A percentile compares a stretch with the other conserved stretches of the same genome.
Evolutionary conservation across 2,113 vertebrate genomes (phyloP).

Genomic region (Sylvietta virens): DNA sequence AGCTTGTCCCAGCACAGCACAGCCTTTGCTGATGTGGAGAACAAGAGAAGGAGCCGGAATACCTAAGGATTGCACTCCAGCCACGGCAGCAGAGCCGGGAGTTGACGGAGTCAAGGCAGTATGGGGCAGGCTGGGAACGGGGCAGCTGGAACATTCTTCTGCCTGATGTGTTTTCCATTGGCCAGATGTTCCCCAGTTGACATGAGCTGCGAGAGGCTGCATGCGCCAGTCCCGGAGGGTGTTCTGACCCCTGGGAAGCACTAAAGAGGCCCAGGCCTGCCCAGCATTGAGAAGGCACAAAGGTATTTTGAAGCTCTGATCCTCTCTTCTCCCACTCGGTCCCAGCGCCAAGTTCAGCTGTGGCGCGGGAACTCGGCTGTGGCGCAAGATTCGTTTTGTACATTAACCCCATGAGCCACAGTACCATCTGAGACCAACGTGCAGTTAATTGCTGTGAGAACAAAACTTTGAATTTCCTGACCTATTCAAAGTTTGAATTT

Average conservation of each 20-base stretch:
- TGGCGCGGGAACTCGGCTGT: not conserved
- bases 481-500: constrained; percentile 40
- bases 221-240: constrained; percentile 17
- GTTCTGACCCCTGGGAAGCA: constrained; percentile 54
- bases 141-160: constrained; percentile 19
- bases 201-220: not conserved
- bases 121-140: not conserved
- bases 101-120: not conserved
- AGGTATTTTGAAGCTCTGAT: constrained; percentile 43
- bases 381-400: not conserved
- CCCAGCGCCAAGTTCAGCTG: constrained; percentile 14
- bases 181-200: constrained; percentile 51
- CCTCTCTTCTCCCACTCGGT: not conserved
- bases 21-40: not conserved
- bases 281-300: constrained; percentile 1
- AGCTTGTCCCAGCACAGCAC: not conserved
- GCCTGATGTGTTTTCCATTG: constrained; percentile 23
- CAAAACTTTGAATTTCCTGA: constrained; percentile 30
- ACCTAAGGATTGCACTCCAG: fast-evolving
- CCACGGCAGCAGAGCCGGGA: not conserved
- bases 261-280: constrained; percentile 44
- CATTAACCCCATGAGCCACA: not conserved
- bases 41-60: not conserved
- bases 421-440: constrained; percentile 51
- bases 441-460: constrained; percentile 46